These are phyloP conservation scores for Punctoribates punctum DNA, from an alignment of 2,888 invertebrate species.

Conservation along the genomic window DNA sequence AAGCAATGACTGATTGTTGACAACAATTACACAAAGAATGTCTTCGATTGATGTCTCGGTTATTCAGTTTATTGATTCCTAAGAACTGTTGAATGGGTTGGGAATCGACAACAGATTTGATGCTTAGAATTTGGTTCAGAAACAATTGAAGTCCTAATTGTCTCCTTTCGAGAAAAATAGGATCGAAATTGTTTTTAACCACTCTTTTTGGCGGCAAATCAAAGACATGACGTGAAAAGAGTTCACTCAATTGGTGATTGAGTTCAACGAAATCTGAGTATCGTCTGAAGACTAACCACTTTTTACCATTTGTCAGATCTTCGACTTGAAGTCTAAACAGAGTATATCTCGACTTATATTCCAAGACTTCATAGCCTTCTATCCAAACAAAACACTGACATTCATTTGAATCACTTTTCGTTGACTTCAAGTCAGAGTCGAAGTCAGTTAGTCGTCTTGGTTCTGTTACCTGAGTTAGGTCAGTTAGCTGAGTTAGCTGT, in stretches of 20 bases:
- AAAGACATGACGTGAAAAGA: not conserved
- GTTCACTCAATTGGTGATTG: not conserved
- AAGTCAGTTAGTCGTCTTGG: not conserved
- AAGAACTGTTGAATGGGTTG: not conserved
- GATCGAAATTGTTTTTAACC: not conserved
- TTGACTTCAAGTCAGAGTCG: not conserved
- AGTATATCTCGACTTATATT: not conserved
- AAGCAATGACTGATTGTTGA: not conserved
- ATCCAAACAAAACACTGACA: conserved; percentile 3
- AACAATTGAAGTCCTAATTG: conserved; percentile 18
- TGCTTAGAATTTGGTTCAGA: not conserved
- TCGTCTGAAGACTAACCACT: conserved; percentile 9
- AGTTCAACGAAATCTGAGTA: conserved; percentile 4
- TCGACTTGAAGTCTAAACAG: not conserved
- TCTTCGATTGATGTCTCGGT: not conserved
- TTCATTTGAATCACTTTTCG: not conserved
- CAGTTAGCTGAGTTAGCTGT: too few species aligned
- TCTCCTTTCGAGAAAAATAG: not conserved
- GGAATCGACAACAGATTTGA: not conserved
- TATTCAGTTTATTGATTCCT: not conserved
- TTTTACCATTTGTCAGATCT: not conserved
- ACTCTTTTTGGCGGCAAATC: not conserved
- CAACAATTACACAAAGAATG: not conserved
- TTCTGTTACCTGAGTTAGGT: too few species aligned
- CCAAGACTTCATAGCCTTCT: conserved; percentile 13